Evolutionary conservation across 1,140 invertebrate species (phyloP), one percentile per base, ranked within the genome.

Genomic region (Anoplophora glabripennis): DNA sequence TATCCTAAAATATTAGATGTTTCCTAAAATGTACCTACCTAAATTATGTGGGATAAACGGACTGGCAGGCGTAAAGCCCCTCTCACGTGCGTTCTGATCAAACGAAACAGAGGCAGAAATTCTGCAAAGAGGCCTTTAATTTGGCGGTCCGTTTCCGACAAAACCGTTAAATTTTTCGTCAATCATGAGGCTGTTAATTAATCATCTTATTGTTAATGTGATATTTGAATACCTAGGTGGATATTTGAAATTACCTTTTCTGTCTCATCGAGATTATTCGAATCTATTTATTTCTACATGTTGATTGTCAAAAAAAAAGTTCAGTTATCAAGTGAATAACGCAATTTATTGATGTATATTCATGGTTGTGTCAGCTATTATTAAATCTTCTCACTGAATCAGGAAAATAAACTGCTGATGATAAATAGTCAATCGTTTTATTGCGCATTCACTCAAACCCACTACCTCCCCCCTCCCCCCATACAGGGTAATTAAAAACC

Each of bases 311-410:
- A 15, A 40, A 40, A 9, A 28, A 28, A 40, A 40, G 11, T 15
- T 40, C 42, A 48, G 42, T 17, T 54, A 54, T 37, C 21, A 54
- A 54, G 44, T 44, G 21, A 14, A 42, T 54, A 54, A 54, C 42
- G 28, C 17, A 54, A 11, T 11, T 17, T n/a, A 21, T 44, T 44
- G 41, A 34, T 54, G 52, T 53, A 40, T 54, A 42, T 54, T 40
- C 40, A 54, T 54, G 52, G 41, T 54, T 54, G 52, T 54, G 38
- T 44, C 52, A 54, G 52, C 52, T 54, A 35, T 53, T 54, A 42
- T 54, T 28, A n/a, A 44, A 54, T 54, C 40, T 54, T 54, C 47
- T 49, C 47, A 54, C 38, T 17, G 41, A 54, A 54, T 44, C 40
- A 28, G 15, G 40, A 54, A 54, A 54, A 54, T 44, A 44, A 54